phyloP scores from a whole-genome alignment of 2,797 vertebrate species.

The Mus spretus region DNA sequence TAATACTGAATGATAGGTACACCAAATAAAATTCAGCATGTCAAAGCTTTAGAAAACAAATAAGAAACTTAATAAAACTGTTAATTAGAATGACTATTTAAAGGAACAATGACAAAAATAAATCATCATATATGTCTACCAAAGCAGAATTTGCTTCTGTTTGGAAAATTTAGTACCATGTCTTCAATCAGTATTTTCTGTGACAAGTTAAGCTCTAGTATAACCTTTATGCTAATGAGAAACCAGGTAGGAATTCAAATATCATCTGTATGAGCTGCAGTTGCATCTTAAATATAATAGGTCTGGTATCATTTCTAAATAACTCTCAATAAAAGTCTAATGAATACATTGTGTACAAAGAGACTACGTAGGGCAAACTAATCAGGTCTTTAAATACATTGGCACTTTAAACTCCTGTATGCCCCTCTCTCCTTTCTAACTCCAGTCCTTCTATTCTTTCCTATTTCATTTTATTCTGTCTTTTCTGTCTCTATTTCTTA shows the following conservation, averaged over 20 bases:
- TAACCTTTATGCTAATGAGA: slow-evolving; percentile 66
- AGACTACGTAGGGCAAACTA: slow-evolving; percentile 75
- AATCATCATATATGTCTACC: not conserved
- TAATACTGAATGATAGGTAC: not conserved
- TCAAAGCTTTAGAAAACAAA: slow-evolving; percentile 20
- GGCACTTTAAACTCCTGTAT: not conserved
- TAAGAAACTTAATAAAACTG: slow-evolving; percentile 27
- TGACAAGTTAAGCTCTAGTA: slow-evolving; percentile 62
- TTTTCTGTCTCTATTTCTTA: not conserved
- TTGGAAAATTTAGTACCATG: slow-evolving; percentile 75
- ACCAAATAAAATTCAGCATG: not conserved
- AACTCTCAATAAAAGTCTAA: slow-evolving; percentile 73
- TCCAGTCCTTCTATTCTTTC: not conserved
- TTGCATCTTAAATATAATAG: slow-evolving; percentile 18
- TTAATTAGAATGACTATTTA: slow-evolving; percentile 46
- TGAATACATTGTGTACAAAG: slow-evolving; percentile 67
- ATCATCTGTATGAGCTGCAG: slow-evolving; percentile 20
- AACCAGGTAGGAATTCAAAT: slow-evolving; percentile 51
- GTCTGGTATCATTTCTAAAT: slow-evolving; percentile 71
- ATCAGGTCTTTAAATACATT: not conserved
- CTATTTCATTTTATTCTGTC: too few relatives aligned
- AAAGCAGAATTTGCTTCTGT: slow-evolving; percentile 69
- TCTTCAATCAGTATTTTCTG: slow-evolving; percentile 71
- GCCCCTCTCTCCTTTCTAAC: not conserved
- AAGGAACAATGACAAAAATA: not conserved